Evolutionary conservation across 1,140 invertebrate genomes (phyloP).

Genomic region (Archegozetes longisetosus): DNA sequence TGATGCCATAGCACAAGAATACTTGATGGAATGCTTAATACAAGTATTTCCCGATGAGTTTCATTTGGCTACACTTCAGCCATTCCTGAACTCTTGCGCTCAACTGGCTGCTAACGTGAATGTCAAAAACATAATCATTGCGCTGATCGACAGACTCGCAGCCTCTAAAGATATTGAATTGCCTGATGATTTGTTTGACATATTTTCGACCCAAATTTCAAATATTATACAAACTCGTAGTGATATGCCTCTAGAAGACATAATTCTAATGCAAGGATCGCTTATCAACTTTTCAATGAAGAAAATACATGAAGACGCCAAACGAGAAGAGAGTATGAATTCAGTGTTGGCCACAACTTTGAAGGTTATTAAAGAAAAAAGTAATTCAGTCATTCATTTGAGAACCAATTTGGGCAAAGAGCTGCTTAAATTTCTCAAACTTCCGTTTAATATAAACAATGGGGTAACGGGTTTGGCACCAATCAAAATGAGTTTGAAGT

Average conservation of each 20-base stretch:
- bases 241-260: slow-evolving; percentile 90
- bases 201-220: slow-evolving; percentile 94
- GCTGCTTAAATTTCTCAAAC: slow-evolving; percentile 75
- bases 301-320: slow-evolving; percentile 15
- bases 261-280: slow-evolving; percentile 86
- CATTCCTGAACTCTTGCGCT: slow-evolving; percentile 90
- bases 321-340: slow-evolving; percentile 15
- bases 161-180: slow-evolving; percentile 26
- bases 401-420: slow-evolving; percentile 56
- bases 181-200: slow-evolving; percentile 75
- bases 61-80: slow-evolving; percentile 82
- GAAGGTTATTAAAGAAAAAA: slow-evolving; percentile 16
- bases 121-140: slow-evolving; percentile 95
- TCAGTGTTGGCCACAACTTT: slow-evolving; percentile 10
- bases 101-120: slow-evolving; percentile 89
- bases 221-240: slow-evolving; percentile 81
- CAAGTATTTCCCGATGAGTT: slow-evolving; percentile 99
- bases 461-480: not conserved
- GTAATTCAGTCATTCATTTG: not conserved
- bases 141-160: slow-evolving; percentile 80
- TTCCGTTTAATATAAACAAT: slow-evolving; percentile 41
- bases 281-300: slow-evolving; percentile 87
- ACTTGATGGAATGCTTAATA: slow-evolving; percentile 99
- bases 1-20: slow-evolving; percentile 97
- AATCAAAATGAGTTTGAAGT: slow-evolving; percentile 17